Conservation (phyloP, 2,797 vertebrate species). For the Molothrus aeneus region DNA sequence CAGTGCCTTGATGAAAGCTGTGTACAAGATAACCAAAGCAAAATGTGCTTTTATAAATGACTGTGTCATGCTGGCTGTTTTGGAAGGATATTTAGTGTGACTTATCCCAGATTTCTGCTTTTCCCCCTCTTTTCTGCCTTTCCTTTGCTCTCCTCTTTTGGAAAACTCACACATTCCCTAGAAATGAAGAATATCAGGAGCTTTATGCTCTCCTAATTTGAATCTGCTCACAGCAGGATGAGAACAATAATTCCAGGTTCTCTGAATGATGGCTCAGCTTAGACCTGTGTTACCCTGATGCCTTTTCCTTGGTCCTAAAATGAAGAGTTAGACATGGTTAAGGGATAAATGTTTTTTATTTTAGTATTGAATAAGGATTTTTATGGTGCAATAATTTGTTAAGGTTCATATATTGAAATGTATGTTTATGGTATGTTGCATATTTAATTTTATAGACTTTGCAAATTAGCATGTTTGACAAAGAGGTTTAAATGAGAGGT, state of each 20-base stretch:
- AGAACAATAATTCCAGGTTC: neutral
- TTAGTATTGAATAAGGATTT: neutral
- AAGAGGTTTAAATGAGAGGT: neutral
- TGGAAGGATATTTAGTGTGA: neutral
- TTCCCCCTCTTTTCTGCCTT: neutral
- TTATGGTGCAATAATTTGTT: neutral
- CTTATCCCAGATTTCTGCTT: neutral
- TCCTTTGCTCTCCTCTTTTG: neutral
- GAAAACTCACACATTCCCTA: neutral
- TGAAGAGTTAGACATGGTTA: fast-evolving
- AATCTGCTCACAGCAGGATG: neutral
- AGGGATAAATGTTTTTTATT: neutral
- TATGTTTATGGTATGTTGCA: fast-evolving
- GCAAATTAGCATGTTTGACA: neutral
- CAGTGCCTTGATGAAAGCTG: neutral
- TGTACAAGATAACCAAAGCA: neutral
- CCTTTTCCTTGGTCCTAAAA: neutral
- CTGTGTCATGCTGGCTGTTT: neutral
- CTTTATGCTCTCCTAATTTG: neutral
- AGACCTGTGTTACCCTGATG: too few relatives aligned
- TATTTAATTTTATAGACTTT: neutral
- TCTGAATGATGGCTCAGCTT: neutral
- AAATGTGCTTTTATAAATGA: neutral
- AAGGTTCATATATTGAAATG: neutral
- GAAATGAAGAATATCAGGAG: neutral